Evolutionary conservation across 1,140 invertebrate genomes (phyloP), one percentile per base, ranked within the genome.

Genomic region (Anadara kagoshimensis): DNA sequence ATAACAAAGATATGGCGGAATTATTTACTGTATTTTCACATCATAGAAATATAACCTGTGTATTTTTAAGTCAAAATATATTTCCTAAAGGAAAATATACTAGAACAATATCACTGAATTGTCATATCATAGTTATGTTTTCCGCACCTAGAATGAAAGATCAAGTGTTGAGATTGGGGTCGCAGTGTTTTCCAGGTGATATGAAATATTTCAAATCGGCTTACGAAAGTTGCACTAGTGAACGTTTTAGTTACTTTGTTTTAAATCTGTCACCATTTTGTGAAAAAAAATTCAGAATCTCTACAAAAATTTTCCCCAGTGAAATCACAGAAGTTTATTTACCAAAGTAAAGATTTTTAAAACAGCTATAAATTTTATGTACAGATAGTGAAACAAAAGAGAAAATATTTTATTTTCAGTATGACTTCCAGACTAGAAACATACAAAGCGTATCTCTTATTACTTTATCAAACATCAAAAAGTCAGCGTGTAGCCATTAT

Each of bases 31-130:
- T 54, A 5, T 20, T 20, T 5, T 63, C 58, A 22, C 69, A 72
- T 29, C 69, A 72, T 45, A 64, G 41, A 47, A 49, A 57, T 10
- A 7, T 43, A 11, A 57, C 29, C 7, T 53, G 64, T 20, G 43
- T 70, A 18, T 70, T 70, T 59, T 12, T 75, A 5, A 65, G 62
- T 20, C 74, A 76, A 63, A 71, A 71, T 29, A 43, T 76, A 16
- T 76, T 67, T 43, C 22, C 29, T 16, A 51, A 43, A 36, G 68
- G 62, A 56, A 67, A 61, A 44, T 61, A 62, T 49, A 20, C 57
- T 22, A 61, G 68, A 62, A 70, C 61, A 10, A 76, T 76, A 20
- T 54, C 45, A 36, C 44, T 76, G n/a, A 76, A 76, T 56, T 53
- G 26, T 56, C 47, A 59, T 29, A 58, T 65, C 47, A 14, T 71